Conservation (phyloP, 2,797 vertebrate genomes). For the Labeo calbasu region DNA sequence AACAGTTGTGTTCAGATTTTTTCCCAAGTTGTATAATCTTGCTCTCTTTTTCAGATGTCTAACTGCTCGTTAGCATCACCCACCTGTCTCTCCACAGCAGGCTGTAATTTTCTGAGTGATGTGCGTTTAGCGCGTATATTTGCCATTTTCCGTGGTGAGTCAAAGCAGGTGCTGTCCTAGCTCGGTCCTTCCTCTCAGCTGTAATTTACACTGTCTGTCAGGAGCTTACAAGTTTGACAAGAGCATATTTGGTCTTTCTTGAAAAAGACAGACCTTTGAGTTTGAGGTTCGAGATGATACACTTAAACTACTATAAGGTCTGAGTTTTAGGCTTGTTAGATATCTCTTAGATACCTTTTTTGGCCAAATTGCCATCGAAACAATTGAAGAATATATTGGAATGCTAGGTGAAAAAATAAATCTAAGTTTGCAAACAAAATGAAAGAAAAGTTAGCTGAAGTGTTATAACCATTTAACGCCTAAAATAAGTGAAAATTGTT, state of each 20-base stretch:
- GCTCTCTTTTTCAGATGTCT: constrained; percentile 26
- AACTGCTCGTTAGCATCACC: constrained; percentile 6
- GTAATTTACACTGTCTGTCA: neutral
- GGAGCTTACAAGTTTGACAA: neutral
- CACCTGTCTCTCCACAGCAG: constrained; percentile 39
- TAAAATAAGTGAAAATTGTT: neutral
- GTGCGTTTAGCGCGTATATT: constrained; percentile 6
- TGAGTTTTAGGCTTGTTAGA: neutral
- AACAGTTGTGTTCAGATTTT: neutral
- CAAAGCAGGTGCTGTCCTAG: constrained; percentile 34
- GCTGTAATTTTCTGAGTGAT: constrained; percentile 43
- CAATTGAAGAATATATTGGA: neutral
- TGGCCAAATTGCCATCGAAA: neutral
- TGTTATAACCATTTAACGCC: neutral
- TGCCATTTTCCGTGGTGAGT: constrained; percentile 17
- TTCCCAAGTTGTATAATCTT: constrained; percentile 20
- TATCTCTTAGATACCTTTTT: neutral
- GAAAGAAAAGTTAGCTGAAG: neutral
- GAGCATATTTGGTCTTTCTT: neutral
- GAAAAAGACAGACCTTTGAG: neutral
- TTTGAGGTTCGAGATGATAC: neutral
- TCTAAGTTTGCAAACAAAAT: neutral
- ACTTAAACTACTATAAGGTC: neutral
- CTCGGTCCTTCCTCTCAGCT: neutral
- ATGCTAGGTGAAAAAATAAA: neutral